Conservation (phyloP, 1,140 invertebrate species). For the Diorhabda carinulata region DNA sequence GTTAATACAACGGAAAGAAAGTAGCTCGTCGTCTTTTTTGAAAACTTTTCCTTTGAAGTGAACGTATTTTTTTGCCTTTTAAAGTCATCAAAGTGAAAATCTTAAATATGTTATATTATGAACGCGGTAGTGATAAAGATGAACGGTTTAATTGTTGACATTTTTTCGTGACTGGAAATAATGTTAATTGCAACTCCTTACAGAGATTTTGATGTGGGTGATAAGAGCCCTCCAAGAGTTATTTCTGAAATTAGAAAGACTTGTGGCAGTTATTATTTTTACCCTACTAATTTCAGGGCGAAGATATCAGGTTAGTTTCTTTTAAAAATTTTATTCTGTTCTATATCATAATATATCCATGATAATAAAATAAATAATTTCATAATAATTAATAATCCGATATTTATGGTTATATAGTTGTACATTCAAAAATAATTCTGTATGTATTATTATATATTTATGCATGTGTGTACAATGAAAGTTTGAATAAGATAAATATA, state of each 20-base stretch:
- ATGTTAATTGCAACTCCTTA: slow-evolving; percentile 30
- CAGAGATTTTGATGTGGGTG: slow-evolving; percentile 29
- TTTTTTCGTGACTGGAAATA: slow-evolving; percentile 13
- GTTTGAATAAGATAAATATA: background rate
- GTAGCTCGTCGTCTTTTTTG: slow-evolving; percentile 3
- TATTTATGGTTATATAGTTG: background rate
- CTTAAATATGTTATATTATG: background rate
- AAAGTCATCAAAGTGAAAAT: background rate
- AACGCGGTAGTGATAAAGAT: background rate
- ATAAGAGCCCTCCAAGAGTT: slow-evolving; percentile 27
- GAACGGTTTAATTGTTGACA: slow-evolving; percentile 1
- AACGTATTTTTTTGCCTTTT: slow-evolving; percentile 3
- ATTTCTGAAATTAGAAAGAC: slow-evolving; percentile 32
- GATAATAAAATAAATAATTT: background rate
- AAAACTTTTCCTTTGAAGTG: slow-evolving; percentile 16
- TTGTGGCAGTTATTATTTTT: slow-evolving; percentile 17
- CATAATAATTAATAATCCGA: slow-evolving; percentile 4
- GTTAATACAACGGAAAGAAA: background rate
- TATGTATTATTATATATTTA: background rate
- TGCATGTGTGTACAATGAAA: background rate
- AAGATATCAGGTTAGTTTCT: slow-evolving; percentile 28
- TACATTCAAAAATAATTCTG: background rate
- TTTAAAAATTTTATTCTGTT: background rate
- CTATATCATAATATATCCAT: background rate
- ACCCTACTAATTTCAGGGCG: slow-evolving; percentile 22